A percentile compares a stretch with the other conserved stretches of the same genome.
Evolutionary conservation across 2,888 invertebrate genomes (phyloP).

Genomic region (Marronus borbonicus): DNA sequence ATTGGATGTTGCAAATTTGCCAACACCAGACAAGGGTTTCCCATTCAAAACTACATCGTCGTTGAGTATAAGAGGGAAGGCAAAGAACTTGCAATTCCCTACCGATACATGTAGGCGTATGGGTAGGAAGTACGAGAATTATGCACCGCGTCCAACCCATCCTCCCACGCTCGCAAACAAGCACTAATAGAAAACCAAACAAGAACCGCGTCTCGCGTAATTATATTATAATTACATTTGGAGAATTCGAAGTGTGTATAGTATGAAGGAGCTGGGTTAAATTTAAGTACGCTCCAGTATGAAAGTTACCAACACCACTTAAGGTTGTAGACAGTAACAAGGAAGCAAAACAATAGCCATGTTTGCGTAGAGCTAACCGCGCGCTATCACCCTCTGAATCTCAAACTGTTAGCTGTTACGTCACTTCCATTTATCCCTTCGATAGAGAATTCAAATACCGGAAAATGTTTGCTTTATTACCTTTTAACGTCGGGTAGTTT

Average conservation of each 20-base stretch:
- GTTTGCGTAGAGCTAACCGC: constrained; percentile 54
- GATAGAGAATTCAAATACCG: constrained; percentile 1
- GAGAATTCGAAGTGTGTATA: constrained; percentile 32
- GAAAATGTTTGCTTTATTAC: constrained; percentile 6
- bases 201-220: constrained; percentile 41
- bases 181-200: constrained; percentile 47
- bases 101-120: background rate
- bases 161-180: constrained; percentile 9
- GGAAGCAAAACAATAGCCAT: constrained; percentile 55
- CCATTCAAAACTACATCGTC: constrained; percentile 23
- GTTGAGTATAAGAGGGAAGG: background rate
- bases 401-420: constrained; percentile 20
- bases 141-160: constrained; percentile 18
- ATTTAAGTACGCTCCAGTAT: constrained; percentile 29
- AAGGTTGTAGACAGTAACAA: constrained; percentile 56
- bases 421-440: constrained; percentile 19
- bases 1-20: constrained; percentile 41
- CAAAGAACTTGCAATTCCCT: constrained; percentile 21
- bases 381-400: constrained; percentile 19
- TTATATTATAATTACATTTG: constrained; percentile 51
- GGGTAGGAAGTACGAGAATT: constrained; percentile 24
- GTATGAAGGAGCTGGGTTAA: background rate
- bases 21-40: constrained; percentile 39
- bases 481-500: background rate
- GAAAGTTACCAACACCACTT: constrained; percentile 51